These are phyloP conservation scores for Phyllostomus discolor DNA, from an alignment of 2,113 vertebrate species.

Conservation along the genomic window DNA sequence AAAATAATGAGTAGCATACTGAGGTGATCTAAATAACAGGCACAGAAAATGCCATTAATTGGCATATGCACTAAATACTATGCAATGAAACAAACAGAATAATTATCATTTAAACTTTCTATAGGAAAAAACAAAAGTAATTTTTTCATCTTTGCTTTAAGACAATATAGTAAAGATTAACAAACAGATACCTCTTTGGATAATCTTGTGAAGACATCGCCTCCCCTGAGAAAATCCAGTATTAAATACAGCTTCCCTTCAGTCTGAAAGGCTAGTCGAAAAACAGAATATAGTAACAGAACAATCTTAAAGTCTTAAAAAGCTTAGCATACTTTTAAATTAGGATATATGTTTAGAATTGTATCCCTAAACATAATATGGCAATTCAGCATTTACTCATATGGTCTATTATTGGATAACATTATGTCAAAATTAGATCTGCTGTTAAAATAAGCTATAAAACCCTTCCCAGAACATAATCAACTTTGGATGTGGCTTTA, in stretches of 20 bases:
- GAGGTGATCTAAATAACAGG: constrained; percentile 15
- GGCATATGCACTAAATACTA: background rate
- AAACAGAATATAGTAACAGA: constrained; percentile 30
- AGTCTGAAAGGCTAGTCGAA: constrained; percentile 94
- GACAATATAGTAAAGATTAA: constrained; percentile 40
- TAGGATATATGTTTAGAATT: background rate
- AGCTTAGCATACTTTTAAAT: background rate
- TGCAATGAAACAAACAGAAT: background rate
- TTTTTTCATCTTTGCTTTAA: constrained; percentile 25
- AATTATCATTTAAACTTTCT: constrained; percentile 12
- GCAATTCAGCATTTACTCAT: constrained; percentile 18
- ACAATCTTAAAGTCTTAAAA: constrained; percentile 33
- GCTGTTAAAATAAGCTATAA: background rate
- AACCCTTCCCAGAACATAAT: background rate
- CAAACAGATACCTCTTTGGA: constrained; percentile 93
- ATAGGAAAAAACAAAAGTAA: background rate
- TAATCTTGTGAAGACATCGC: constrained; percentile 99
- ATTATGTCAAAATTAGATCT: constrained; percentile 43
- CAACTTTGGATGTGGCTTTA: background rate
- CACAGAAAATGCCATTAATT: constrained; percentile 37
- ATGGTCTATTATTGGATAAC: background rate
- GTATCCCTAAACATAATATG: constrained; percentile 10
- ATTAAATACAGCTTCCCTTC: constrained; percentile 99
- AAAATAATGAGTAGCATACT: background rate
- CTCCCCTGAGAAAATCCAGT: constrained; percentile 99